A percentile compares a stretch with the other conserved stretches of the same genome.
These are phyloP conservation scores for Sarotherodon lohbergeri DNA, from an alignment of 2,113 vertebrate genomes.

Conservation along the genomic window DNA sequence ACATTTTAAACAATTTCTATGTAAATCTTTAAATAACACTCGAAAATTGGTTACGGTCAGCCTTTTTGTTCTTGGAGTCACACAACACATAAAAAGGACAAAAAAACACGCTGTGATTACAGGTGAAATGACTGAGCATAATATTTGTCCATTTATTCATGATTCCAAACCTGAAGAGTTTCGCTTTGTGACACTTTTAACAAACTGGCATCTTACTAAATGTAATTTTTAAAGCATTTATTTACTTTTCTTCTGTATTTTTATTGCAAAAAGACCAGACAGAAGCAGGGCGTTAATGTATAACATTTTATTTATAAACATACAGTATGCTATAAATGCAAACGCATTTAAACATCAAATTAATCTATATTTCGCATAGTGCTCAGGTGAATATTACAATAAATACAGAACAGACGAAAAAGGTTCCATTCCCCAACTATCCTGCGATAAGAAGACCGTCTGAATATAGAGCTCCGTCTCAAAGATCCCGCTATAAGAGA, in stretches of 20 bases:
- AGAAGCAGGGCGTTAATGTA: constrained; percentile 46
- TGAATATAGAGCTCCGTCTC: constrained; percentile 42
- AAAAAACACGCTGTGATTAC: neutral
- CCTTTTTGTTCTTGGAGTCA: neutral
- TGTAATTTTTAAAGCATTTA: neutral
- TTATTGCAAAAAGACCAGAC: neutral
- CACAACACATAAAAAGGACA: neutral
- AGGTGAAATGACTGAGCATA: neutral
- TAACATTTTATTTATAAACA: constrained; percentile 99
- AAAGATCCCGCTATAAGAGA: constrained; percentile 62
- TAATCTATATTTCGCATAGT: constrained; percentile 80
- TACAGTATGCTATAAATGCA: constrained; percentile 91
- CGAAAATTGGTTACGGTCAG: no score
- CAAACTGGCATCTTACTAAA: rapidly evolving
- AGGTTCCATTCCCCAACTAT: constrained; percentile 63
- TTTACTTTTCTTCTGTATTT: neutral
- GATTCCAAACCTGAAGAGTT: neutral
- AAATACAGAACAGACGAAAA: constrained; percentile 86
- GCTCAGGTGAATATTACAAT: constrained; percentile 90
- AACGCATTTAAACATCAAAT: constrained; percentile 79
- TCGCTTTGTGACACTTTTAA: neutral
- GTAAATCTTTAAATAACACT: neutral
- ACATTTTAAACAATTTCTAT: neutral
- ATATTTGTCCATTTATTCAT: neutral
- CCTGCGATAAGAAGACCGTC: constrained; percentile 47